Base-by-base conservation (phyloP, 1,140 invertebrate genomes). In the Pentalonia nigronervosa region DNA sequence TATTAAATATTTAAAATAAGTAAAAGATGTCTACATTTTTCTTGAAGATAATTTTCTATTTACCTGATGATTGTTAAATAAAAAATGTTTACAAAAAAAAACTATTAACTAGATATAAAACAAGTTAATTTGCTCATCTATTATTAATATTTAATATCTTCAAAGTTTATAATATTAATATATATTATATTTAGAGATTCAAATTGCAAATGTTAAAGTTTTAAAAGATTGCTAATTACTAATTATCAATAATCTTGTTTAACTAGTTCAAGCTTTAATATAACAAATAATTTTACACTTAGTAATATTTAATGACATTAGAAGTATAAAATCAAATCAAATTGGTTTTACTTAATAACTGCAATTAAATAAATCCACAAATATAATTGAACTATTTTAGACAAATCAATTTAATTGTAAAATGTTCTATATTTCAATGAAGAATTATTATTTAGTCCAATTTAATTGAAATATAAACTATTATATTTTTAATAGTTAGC, bases 171-270 rank as follows among this genome's bases (percentile, higher is more conserved):
- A 36, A 8, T 36, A 7, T 41, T 8, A 25, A 83, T 83, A 9
- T 84, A 84, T 84, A 25, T 8, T 83, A 9, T 84, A 84, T 84
- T 41, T 8, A 41, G 9, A 45, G 14, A 48, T 50, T n/a, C 25
- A 88, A 88, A 88, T 48, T 88, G 30, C 20, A 36, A 53, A 53
- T 53, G n/a, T 89, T 89, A 47, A 36, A 53, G 20, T 89, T 89
- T 89, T 41, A 41, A 41, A 41, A 2, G 48, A n/a, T n/a, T 53
- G 11, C 47, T 17, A 50, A 87, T 47, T 20, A 34, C 14, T 87
- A 20, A 30, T 11, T 89, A 53, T 89, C 53, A 3, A 34, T n/a
- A 20, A 88, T 88, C 41, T 25, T 45, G 36, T 23, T 86, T 30
- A 76, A 17, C 4, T n/a, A 76, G 60, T 76, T 76, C 14, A 34